Percentiles rank a stretch among this genome's conserved stretches.
These are phyloP conservation scores for Nomada fucata DNA, from an alignment of 2,888 invertebrate species.

Conservation along the genomic window DNA sequence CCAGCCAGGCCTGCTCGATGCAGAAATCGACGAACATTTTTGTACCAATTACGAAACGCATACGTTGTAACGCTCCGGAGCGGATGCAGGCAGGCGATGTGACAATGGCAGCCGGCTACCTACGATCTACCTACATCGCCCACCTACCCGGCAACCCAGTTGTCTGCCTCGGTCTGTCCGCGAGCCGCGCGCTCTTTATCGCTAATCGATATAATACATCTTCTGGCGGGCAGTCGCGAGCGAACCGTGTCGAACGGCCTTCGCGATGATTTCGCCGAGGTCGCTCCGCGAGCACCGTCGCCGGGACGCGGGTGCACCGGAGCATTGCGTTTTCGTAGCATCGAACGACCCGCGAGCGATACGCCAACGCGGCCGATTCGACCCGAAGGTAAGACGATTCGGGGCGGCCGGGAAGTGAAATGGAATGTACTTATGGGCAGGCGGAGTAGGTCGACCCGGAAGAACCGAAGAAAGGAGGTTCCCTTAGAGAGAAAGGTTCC, in stretches of 20 bases:
- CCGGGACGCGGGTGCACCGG: constrained; percentile 28
- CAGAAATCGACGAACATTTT: not conserved
- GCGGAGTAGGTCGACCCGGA: not conserved
- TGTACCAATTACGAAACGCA: constrained; percentile 7
- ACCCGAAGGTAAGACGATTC: not conserved
- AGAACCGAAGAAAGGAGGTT: constrained; percentile 30
- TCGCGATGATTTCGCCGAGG: constrained; percentile 80
- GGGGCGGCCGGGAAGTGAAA: too few species aligned
- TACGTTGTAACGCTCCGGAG: not conserved
- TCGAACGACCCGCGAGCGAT: too few species aligned
- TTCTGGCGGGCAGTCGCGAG: constrained; percentile 58
- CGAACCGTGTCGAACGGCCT: constrained; percentile 73
- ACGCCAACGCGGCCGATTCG: not conserved
- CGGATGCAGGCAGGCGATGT: constrained; percentile 31
- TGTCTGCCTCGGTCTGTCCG: constrained; percentile 63
- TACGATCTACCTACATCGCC: constrained; percentile 69
- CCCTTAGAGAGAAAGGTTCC: constrained; percentile 55
- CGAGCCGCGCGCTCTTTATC: constrained; percentile 66
- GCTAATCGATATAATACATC: constrained; percentile 73
- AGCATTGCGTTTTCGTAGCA: not conserved
- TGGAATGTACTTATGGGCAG: not conserved
- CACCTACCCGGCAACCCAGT: constrained; percentile 73
- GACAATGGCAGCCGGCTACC: constrained; percentile 52
- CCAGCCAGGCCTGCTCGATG: not conserved
- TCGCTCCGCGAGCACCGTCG: constrained; percentile 55